Evolutionary conservation across 1,140 invertebrate species (phyloP).

Genomic region (Cherax destructor): DNA sequence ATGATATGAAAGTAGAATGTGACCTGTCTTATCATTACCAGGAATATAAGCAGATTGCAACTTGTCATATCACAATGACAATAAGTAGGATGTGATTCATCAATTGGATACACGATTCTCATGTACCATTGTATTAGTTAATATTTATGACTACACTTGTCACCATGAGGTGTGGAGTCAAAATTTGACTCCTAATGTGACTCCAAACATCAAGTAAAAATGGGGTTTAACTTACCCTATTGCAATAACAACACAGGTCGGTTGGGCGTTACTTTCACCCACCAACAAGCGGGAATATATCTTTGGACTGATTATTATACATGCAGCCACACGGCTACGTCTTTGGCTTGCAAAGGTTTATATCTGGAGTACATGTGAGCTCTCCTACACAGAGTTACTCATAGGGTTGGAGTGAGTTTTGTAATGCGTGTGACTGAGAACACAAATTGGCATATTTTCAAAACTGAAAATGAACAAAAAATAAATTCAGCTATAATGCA

Average conservation of each 20-base stretch:
- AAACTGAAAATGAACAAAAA: constrained; percentile 27
- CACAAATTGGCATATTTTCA: constrained; percentile 42
- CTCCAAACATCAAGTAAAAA: constrained; percentile 37
- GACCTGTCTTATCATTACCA: constrained; percentile 29
- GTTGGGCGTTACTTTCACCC: constrained; percentile 2
- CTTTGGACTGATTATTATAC: constrained; percentile 53
- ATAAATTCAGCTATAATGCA: background rate
- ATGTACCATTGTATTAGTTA: constrained; percentile 1
- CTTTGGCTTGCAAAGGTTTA: constrained; percentile 62
- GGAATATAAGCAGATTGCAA: constrained; percentile 14
- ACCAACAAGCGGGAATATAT: constrained; percentile 49
- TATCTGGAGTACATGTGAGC: constrained; percentile 41
- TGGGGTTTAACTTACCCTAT: constrained; percentile 3
- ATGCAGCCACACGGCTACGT: constrained; percentile 45
- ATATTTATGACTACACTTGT: constrained; percentile 7
- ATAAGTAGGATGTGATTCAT: constrained; percentile 37
- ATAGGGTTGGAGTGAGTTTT: constrained; percentile 26
- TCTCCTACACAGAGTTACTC: constrained; percentile 38
- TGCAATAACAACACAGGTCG: constrained; percentile 9
- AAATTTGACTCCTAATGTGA: constrained; percentile 4
- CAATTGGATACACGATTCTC: background rate
- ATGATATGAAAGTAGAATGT: constrained; percentile 21
- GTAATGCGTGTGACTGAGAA: constrained; percentile 41
- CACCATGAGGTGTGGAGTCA: constrained; percentile 16
- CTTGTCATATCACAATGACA: background rate